Conservation (phyloP, 2,797 vertebrate genomes). For the Novumbra hubbsi region DNA sequence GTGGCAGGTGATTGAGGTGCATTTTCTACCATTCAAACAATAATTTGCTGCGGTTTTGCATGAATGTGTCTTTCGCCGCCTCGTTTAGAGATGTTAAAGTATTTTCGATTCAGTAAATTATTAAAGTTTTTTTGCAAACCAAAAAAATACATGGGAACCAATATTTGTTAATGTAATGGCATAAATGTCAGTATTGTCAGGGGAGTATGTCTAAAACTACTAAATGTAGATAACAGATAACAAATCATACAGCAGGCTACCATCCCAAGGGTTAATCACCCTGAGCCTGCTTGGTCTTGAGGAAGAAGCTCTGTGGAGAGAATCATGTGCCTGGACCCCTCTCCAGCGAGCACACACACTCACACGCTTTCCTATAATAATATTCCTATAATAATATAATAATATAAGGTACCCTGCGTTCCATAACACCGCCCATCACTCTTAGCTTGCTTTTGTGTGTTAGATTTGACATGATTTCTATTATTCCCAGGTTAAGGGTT, state of each 20-base stretch:
- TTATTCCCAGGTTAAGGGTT: constrained; percentile 43
- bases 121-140: no score
- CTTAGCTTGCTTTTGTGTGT: constrained; percentile 60
- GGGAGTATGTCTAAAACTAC: no score
- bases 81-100: no score
- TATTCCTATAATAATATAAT: constrained; percentile 72
- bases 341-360: constrained; percentile 25
- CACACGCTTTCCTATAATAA: constrained; percentile 65
- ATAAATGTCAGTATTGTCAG: no score
- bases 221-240: no score
- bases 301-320: constrained; percentile 33
- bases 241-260: neutral
- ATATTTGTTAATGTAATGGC: no score
- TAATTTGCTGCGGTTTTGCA: no score
- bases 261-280: constrained; percentile 28
- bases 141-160: no score
- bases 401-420: constrained; percentile 61
- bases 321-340: constrained; percentile 55
- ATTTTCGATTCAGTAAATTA: no score
- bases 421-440: constrained; percentile 36
- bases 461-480: constrained; percentile 58
- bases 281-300: neutral
- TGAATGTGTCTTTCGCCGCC: no score
- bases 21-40: no score
- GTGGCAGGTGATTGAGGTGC: no score